These are phyloP conservation scores for Microcebus ravelobensis DNA, from an alignment of 2,113 vertebrate genomes.

Conservation along the genomic window DNA sequence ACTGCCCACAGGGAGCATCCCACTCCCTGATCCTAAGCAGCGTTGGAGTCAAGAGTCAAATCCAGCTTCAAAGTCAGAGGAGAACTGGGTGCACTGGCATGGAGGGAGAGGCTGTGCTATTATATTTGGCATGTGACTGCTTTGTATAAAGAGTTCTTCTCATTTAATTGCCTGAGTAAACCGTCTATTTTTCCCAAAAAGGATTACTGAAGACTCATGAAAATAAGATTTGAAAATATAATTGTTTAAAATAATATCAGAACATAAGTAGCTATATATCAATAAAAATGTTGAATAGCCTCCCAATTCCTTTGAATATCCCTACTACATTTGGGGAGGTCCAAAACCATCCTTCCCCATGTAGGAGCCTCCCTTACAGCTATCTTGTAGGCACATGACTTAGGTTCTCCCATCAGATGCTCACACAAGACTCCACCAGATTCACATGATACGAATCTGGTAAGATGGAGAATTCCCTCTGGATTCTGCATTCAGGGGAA, in stretches of 20 bases:
- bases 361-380: not conserved
- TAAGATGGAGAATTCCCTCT: not conserved
- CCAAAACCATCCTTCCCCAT: not conserved
- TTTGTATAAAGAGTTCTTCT: not conserved
- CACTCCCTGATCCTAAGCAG: not conserved
- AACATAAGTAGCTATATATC: not conserved
- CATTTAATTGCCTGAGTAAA: not conserved
- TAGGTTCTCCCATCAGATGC: not conserved
- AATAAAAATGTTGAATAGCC: not conserved
- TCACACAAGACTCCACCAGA: not conserved
- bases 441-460: not conserved
- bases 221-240: not conserved
- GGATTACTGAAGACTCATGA: not conserved
- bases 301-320: not conserved
- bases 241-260: not conserved
- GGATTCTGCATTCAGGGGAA: not conserved
- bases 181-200: not conserved
- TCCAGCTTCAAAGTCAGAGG: not conserved
- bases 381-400: not conserved
- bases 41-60: not conserved
- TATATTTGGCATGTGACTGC: not conserved
- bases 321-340: not conserved
- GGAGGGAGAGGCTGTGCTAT: not conserved
- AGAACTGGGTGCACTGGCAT: rapidly evolving
- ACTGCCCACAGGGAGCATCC: not conserved